These are phyloP conservation scores for Opisthocomus hoazin DNA, from an alignment of 2,113 vertebrate genomes.

Conservation along the genomic window DNA sequence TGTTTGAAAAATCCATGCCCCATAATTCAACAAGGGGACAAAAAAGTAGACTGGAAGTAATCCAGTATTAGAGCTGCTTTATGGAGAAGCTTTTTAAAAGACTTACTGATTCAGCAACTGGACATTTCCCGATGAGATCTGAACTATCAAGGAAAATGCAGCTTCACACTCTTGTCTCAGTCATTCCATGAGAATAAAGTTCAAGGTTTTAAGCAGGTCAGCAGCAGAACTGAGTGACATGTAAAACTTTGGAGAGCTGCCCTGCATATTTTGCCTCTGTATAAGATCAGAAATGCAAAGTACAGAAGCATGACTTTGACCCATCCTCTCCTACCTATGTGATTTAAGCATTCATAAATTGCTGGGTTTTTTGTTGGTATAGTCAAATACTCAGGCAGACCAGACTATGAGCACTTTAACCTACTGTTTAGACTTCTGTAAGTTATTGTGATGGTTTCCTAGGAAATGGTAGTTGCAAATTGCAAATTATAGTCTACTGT, in stretches of 20 bases:
- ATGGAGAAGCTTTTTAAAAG: slow-evolving; percentile 43
- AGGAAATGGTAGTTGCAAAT: neutral
- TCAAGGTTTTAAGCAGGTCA: slow-evolving; percentile 10
- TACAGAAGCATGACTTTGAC: neutral
- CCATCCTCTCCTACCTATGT: neutral
- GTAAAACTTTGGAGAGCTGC: neutral
- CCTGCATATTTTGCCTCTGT: neutral
- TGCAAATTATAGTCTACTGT: neutral
- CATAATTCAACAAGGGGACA: slow-evolving; percentile 43
- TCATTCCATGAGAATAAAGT: neutral
- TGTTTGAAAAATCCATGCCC: slow-evolving; percentile 63
- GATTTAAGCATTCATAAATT: neutral
- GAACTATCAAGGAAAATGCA: slow-evolving; percentile 42
- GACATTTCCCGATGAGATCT: slow-evolving; percentile 48
- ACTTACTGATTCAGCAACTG: slow-evolving; percentile 51
- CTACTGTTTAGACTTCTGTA: neutral
- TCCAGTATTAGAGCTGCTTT: slow-evolving; percentile 44
- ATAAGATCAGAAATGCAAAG: neutral
- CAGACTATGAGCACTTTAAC: neutral
- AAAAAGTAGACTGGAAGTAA: slow-evolving; percentile 58
- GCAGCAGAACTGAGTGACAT: neutral
- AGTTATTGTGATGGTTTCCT: neutral
- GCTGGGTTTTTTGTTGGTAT: neutral
- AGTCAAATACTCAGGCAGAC: neutral
- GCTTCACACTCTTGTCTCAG: neutral